Evolutionary conservation across 2,797 vertebrate genomes (phyloP), one percentile per base, ranked within the genome.

Genomic region (Xiphophorus birchmanni): DNA sequence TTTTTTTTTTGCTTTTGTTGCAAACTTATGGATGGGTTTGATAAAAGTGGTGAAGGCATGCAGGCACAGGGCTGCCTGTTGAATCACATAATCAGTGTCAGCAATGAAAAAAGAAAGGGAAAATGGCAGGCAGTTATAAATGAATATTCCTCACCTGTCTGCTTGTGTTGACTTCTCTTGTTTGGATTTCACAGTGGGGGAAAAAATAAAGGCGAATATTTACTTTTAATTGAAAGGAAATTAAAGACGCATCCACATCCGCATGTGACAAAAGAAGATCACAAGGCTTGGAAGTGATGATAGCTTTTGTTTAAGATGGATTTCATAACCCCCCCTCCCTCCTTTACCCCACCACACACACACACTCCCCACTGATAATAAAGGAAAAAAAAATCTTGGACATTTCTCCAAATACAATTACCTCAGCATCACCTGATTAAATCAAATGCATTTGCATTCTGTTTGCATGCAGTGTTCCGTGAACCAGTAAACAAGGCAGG

Each of bases 211-310:
- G 93, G 92, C 87, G 95, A 93, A 95, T 96, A 96, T 96, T 96
- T 96, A 96, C 95, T 96, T 96, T 96, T 96, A 96, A 96, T 96
- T 96, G 96, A 96, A 96, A 96, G 96, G 96, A 96, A 96, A 96
- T 96, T 96, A 96, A 96, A 96, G 95, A 96, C 92, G 95, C 94
- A 95, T 94, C 95, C 94, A 95, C 95, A 96, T 96, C 95, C 95
- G 95, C 92, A 90, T 94, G 94, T 95, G 95, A 96, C 95, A 96
- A 96, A 95, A 91, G 95, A 93, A 94, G 94, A 95, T 95, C 95
- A 95, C 93, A 95, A 94, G 91, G 91, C 95, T 93, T 76, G 87
- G 92, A 86, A 94, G 94, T 86, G 93, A 95, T 95, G 95, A 96
- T 95, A 94, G 96, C 96, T 96, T 96, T 96, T 96, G 96, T 96